Evolutionary conservation across 2,888 invertebrate genomes (phyloP).

Genomic region (Spisula solida): DNA sequence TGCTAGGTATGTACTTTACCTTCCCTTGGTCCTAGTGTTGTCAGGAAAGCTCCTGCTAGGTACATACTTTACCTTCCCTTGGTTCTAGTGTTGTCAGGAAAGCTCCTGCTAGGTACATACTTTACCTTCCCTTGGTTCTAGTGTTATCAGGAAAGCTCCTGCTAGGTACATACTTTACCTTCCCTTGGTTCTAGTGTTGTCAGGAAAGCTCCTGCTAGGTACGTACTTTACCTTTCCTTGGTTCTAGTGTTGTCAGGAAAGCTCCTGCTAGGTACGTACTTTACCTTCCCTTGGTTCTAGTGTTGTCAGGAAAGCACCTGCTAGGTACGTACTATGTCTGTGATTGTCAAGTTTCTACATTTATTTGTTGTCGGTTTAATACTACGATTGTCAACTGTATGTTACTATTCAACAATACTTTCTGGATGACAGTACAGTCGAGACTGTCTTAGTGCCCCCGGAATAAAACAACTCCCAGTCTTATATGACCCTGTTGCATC

Average conservation of each 20-base stretch:
- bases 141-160: slow-evolving; percentile 95
- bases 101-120: slow-evolving; percentile 95
- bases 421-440: too few relatives aligned
- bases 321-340: slow-evolving; percentile 90
- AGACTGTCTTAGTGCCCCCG: too few relatives aligned
- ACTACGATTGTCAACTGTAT: too few relatives aligned
- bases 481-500: too few relatives aligned
- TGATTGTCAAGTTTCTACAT: too few relatives aligned
- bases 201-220: slow-evolving; percentile 96
- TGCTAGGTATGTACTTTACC: slow-evolving; percentile 95
- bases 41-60: slow-evolving; percentile 95
- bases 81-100: slow-evolving; percentile 95
- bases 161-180: slow-evolving; percentile 95
- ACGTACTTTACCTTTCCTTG: slow-evolving; percentile 95
- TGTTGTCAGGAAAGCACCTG: slow-evolving; percentile 95
- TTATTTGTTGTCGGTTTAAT: too few relatives aligned
- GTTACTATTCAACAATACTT: too few relatives aligned
- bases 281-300: slow-evolving; percentile 97
- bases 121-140: slow-evolving; percentile 96
- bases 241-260: slow-evolving; percentile 94
- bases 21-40: slow-evolving; percentile 95
- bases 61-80: slow-evolving; percentile 95
- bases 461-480: too few relatives aligned
- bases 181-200: slow-evolving; percentile 95
- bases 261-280: slow-evolving; percentile 95